phyloP scores from a whole-genome alignment of 2,113 vertebrate genomes.

The Steatornis caripensis region DNA sequence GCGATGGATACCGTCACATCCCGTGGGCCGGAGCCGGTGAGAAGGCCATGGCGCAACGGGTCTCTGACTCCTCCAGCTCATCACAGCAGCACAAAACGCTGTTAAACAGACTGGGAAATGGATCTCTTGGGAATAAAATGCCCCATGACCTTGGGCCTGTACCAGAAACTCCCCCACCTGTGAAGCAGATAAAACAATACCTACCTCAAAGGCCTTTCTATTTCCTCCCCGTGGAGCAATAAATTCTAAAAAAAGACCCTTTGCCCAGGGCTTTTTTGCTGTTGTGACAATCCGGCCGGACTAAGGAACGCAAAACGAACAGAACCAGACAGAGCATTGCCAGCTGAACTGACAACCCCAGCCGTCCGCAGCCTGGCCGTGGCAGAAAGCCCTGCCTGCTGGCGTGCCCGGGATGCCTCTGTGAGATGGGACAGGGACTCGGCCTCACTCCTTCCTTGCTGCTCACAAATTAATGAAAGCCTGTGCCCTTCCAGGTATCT shows the following conservation, averaged over 20 bases:
- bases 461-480: not conserved
- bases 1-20: accelerated
- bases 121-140: not conserved
- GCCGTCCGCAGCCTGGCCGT: accelerated
- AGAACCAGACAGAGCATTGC: not conserved
- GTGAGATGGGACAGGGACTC: not conserved
- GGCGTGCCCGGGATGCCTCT: not conserved
- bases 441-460: not conserved
- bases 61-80: not conserved
- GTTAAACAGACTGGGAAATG: not conserved
- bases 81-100: not conserved
- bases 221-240: not conserved
- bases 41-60: accelerated
- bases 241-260: not conserved
- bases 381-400: not conserved
- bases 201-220: constrained; percentile 25
- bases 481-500: not conserved
- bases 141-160: not conserved
- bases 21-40: accelerated
- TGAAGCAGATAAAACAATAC: constrained; percentile 39
- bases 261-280: not conserved
- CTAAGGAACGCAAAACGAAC: not conserved
- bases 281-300: not conserved
- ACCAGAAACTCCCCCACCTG: constrained; percentile 19
- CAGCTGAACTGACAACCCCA: not conserved